Conservation (phyloP, 2,888 invertebrate species). For the Drosophila maculinotata region DNA sequence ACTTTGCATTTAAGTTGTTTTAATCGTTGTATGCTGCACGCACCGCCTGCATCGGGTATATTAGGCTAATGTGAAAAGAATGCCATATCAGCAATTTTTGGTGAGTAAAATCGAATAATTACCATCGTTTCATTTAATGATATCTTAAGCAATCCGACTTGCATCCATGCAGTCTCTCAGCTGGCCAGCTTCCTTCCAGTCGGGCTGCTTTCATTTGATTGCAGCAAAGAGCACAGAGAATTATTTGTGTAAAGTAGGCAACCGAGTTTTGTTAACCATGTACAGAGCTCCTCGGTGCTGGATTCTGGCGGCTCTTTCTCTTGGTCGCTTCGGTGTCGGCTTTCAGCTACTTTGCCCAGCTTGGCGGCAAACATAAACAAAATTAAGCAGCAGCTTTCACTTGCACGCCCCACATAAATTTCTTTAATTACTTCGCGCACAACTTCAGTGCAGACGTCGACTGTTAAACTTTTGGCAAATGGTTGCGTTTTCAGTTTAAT, state of each 20-base stretch:
- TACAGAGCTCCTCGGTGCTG: slow-evolving; percentile 7
- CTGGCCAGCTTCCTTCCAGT: no score
- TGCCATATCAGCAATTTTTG: no score
- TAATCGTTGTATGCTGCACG: no score
- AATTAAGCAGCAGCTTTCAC: slow-evolving; percentile 59
- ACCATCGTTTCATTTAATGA: no score
- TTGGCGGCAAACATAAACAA: slow-evolving; percentile 49
- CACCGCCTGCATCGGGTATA: no score
- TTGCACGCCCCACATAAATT: slow-evolving; percentile 56
- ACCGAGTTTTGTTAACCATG: slow-evolving; percentile 28
- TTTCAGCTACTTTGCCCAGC: slow-evolving; percentile 38
- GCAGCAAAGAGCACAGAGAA: no score
- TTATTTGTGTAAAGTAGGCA: slow-evolving; percentile 19
- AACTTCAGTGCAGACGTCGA: slow-evolving; percentile 50
- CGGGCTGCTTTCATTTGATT: no score
- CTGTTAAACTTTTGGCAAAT: slow-evolving; percentile 58
- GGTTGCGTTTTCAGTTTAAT: slow-evolving; percentile 61
- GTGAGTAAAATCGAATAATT: no score
- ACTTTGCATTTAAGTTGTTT: no score
- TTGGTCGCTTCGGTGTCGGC: slow-evolving; percentile 14
- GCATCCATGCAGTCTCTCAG: no score
- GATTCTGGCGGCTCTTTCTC: neutral
- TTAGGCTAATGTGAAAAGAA: no score
- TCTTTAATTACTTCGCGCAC: slow-evolving; percentile 59
- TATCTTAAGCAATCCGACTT: no score